Conservation (phyloP, 2,888 invertebrate species). For the Clunio marinus region DNA sequence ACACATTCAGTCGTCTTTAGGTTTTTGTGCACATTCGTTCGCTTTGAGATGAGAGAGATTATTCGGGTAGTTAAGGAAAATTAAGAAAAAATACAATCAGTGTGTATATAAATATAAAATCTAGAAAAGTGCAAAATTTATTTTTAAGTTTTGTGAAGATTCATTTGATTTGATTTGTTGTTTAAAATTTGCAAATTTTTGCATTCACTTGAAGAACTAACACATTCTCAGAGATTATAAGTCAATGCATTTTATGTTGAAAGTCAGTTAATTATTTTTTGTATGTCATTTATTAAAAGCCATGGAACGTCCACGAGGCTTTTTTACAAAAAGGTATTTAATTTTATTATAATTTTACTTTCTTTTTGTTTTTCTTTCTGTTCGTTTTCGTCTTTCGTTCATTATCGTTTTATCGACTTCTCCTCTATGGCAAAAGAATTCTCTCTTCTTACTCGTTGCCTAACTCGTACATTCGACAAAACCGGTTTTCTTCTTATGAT, state of each 20-base stretch:
- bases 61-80: neutral
- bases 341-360: conserved; percentile 55
- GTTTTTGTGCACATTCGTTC: conserved; percentile 31
- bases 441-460: too few relatives aligned
- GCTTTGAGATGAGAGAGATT: neutral
- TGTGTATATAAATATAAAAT: neutral
- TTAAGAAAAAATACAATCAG: neutral
- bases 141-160: neutral
- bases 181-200: neutral
- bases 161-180: neutral
- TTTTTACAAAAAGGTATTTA: conserved; percentile 77
- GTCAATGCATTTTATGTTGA: neutral
- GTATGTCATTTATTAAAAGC: conserved; percentile 52
- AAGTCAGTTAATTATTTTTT: neutral
- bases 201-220: neutral
- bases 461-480: neutral
- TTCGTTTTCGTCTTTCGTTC: conserved; percentile 1
- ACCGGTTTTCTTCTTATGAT: neutral
- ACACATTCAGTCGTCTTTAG: conserved; percentile 26
- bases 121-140: neutral
- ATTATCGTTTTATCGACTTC: conserved; percentile 10
- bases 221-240: neutral
- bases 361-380: conserved; percentile 46
- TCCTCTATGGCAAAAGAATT: neutral
- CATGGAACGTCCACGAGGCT: conserved; percentile 72